Conservation (phyloP, 2,797 vertebrate species). For the Acrossocheilus fasciatus region DNA sequence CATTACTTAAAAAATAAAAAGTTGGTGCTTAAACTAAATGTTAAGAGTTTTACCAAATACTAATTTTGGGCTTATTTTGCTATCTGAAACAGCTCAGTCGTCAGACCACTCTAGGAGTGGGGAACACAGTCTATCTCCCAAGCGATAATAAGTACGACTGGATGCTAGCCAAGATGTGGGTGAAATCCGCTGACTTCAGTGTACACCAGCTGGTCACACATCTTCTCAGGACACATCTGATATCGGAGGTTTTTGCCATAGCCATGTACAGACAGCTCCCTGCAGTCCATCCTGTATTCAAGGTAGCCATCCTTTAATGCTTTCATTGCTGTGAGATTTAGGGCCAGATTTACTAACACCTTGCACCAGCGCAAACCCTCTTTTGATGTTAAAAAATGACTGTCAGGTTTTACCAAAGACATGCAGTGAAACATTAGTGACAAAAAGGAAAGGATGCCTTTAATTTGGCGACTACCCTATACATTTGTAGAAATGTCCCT, state of each 20-base stretch:
- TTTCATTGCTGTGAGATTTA: background rate
- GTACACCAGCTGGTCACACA: constrained; percentile 94
- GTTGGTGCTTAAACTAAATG: background rate
- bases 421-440: no score
- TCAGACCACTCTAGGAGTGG: constrained; percentile 75
- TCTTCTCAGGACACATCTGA: constrained; percentile 89
- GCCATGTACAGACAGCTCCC: constrained; percentile 93
- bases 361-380: background rate
- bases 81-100: constrained; percentile 83
- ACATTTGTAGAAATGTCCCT: background rate
- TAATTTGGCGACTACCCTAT: background rate
- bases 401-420: background rate
- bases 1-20: background rate
- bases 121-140: constrained; percentile 93
- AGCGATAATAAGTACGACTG: constrained; percentile 90
- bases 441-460: no score
- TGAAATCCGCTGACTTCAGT: constrained; percentile 92
- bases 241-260: constrained; percentile 92
- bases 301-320: constrained; percentile 73
- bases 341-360: background rate
- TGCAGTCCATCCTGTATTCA: constrained; percentile 92
- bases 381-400: background rate
- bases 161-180: constrained; percentile 98
- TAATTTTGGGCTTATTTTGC: background rate
- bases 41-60: background rate